Percentiles rank a stretch among this genome's conserved stretches.
phyloP scores from a whole-genome alignment of 2,113 vertebrate genomes.

The Gobiocypris rarus region DNA sequence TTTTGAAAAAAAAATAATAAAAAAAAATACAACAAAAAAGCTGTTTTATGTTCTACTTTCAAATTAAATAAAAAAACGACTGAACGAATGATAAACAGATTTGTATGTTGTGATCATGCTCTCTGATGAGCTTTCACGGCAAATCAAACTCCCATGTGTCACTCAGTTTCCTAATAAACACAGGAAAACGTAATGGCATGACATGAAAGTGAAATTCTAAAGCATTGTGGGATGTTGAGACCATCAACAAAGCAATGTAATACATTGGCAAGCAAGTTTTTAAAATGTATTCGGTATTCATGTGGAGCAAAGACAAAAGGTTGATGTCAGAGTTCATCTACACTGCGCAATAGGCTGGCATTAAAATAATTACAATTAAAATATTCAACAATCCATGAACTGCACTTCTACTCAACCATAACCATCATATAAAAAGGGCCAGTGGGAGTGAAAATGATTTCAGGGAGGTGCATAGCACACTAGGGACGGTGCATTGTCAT shows the following conservation, averaged over 20 bases:
- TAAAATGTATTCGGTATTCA: conserved; percentile 1
- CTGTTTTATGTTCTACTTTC: too few species aligned
- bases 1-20: too few species aligned
- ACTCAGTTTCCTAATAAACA: background rate
- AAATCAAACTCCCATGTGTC: background rate
- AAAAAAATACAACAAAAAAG: too few species aligned
- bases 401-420: conserved; percentile 23
- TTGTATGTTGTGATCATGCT: background rate
- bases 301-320: conserved; percentile 28
- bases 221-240: conserved; percentile 7
- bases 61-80: too few species aligned
- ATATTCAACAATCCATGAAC: conserved; percentile 34
- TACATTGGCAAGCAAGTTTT: background rate
- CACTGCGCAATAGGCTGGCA: conserved; percentile 1
- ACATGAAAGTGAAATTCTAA: conserved; percentile 2
- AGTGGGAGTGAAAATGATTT: background rate
- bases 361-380: conserved; percentile 39
- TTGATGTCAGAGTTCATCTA: conserved; percentile 14
- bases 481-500: conserved; percentile 14
- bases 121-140: background rate
- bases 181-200: background rate
- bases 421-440: conserved; percentile 19
- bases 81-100: too few species aligned
- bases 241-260: conserved; percentile 12
- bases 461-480: background rate